A percentile compares a stretch with the other conserved stretches of the same genome.
These are phyloP conservation scores for Iselma pallidipennis DNA, from an alignment of 2,888 invertebrate species.

Conservation along the genomic window DNA sequence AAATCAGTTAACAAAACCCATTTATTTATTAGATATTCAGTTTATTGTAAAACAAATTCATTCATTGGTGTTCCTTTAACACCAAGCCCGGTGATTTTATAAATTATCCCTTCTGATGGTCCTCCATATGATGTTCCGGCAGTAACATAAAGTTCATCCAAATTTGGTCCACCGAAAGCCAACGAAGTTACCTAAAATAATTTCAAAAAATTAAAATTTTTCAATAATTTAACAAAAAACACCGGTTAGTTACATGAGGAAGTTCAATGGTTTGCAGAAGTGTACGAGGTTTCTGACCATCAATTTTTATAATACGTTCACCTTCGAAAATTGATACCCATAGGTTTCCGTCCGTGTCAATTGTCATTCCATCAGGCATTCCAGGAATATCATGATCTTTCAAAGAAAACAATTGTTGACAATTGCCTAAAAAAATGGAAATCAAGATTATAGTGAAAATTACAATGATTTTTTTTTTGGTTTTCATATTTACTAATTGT, in stretches of 20 bases:
- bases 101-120: slow-evolving; percentile 61
- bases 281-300: slow-evolving; percentile 59
- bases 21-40: too few relatives aligned
- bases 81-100: slow-evolving; percentile 62
- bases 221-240: not conserved
- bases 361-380: slow-evolving; percentile 66
- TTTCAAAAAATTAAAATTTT: not conserved
- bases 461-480: not conserved
- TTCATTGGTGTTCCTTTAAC: slow-evolving; percentile 57
- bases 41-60: not conserved
- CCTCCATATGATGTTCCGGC: slow-evolving; percentile 53
- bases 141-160: slow-evolving; percentile 69
- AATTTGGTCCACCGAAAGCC: slow-evolving; percentile 69
- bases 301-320: slow-evolving; percentile 63
- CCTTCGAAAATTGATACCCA: slow-evolving; percentile 79
- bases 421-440: slow-evolving; percentile 59
- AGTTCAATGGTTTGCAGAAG: too few relatives aligned
- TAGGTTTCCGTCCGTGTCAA: slow-evolving; percentile 71
- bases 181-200: slow-evolving; percentile 64
- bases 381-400: slow-evolving; percentile 53
- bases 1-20: too few relatives aligned
- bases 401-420: slow-evolving; percentile 63
- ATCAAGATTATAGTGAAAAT: not conserved
- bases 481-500: slow-evolving; percentile 45
- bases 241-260: slow-evolving; percentile 64